Base-by-base conservation (phyloP, 2,888 invertebrate species). In the Pasiphila rectangulata region DNA sequence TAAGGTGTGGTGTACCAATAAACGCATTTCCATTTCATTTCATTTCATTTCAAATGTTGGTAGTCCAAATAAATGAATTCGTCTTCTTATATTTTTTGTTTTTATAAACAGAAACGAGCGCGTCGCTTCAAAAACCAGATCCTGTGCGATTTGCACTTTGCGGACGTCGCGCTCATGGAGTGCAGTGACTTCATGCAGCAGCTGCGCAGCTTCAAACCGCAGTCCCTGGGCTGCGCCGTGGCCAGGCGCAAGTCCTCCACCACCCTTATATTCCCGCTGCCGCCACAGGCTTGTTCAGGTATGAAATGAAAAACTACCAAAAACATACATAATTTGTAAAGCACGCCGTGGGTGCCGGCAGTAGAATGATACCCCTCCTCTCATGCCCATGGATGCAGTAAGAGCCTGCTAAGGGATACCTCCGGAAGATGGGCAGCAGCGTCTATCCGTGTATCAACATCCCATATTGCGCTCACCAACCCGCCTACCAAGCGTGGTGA, bases 121-220 rank as follows among this genome's bases (percentile, higher is more conserved):
- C 90, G 92, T 65, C 90, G 92, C 72, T 92, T 92, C 90, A 92
- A 92, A 90, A 97, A 97, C 90, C 96, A 96, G 82, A 96, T 97
- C 83, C 93, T 97, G 87, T 97, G 97, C 93, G 96, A 97, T 89
- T 91, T 97, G 83, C 97, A 97, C 91, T 97, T 97, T 83, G 96
- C 96, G 75, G 97, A 97, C 94, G 96, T 97, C 67, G 95, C 96
- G 85, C 95, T 97, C 82, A 96, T 97, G 96, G 97, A 97, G 94
- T 96, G 96, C 91, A 95, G 96, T 70, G 97, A 97, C 92, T 97
- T 97, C 90, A 96, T 97, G 96, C 96, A 97, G 90, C 97, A 97
- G 90, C 92, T 97, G 79, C 94, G 97, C 76, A 95, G 96, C 90
- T 97, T 97, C 91, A 97, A 97, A 90, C 96, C 97, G 69, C 97